A percentile compares a stretch with the other conserved stretches of the same genome.
These are phyloP conservation scores for Hetaerina americana DNA, from an alignment of 1,140 invertebrate genomes.

Conservation along the genomic window DNA sequence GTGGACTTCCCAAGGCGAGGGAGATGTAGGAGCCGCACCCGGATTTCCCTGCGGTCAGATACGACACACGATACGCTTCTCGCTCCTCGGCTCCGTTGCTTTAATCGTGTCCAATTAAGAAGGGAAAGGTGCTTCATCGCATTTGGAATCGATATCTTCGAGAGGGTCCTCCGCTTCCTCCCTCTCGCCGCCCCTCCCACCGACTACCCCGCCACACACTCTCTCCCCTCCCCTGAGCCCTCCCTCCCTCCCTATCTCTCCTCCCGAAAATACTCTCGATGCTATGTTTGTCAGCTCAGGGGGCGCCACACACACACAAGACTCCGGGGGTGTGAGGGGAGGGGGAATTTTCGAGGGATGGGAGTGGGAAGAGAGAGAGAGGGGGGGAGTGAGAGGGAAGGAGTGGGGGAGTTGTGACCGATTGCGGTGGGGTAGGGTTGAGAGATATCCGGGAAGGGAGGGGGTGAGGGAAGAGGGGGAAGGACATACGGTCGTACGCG, in stretches of 20 bases:
- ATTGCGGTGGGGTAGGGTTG: not conserved
- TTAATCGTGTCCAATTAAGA: not conserved
- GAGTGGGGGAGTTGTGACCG: not conserved
- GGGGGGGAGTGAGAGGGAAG: too few species aligned
- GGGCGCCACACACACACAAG: not conserved
- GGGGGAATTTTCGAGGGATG: too few species aligned
- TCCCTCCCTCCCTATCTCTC: not conserved
- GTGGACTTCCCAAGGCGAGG: too few species aligned
- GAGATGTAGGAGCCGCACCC: too few species aligned
- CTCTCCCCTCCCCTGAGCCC: not conserved
- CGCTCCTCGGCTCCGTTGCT: too few species aligned
- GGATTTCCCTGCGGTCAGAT: too few species aligned
- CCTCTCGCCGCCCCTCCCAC: too few species aligned
- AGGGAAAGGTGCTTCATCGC: not conserved
- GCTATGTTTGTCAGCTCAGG: not conserved
- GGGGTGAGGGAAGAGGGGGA: not conserved
- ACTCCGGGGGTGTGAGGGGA: too few species aligned
- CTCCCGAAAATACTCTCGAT: not conserved
- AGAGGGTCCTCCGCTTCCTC: not conserved
- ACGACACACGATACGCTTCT: too few species aligned
- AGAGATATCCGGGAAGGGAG: not conserved
- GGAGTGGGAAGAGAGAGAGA: too few species aligned
- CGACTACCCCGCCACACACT: not conserved
- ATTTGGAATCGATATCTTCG: not conserved
- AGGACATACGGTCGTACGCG: not conserved